Conservation (phyloP, 2,888 invertebrate species). For the Sylvicola cinctus region DNA sequence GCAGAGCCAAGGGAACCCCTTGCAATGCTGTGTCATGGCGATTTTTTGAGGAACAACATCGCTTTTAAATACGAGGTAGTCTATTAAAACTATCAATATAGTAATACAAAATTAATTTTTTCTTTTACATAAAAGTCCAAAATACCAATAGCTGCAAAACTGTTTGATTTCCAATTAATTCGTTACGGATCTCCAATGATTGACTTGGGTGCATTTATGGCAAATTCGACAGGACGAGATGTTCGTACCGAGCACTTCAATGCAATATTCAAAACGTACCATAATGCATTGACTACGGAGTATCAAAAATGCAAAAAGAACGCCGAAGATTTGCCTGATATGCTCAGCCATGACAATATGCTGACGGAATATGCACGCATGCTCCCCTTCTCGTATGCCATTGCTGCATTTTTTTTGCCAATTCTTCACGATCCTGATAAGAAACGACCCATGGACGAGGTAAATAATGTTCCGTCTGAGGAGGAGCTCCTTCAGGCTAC, state of each 20-base stretch:
- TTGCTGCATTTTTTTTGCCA: constrained; percentile 15
- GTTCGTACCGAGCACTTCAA: constrained; percentile 16
- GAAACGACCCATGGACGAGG: constrained; percentile 8
- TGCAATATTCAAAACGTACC: constrained; percentile 17
- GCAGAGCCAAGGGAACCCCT: constrained; percentile 18
- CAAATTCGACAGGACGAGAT: constrained; percentile 15
- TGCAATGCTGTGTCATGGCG: constrained; percentile 21
- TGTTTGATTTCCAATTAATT: constrained; percentile 24
- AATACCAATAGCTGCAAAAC: constrained; percentile 16
- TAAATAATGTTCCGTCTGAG: constrained; percentile 7
- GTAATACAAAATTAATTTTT: neutral
- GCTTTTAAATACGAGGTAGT: constrained; percentile 16
- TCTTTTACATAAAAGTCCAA: neutral
- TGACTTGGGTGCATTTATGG: constrained; percentile 17
- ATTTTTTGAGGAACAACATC: constrained; percentile 22
- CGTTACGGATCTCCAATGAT: constrained; percentile 21
- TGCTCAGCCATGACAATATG: constrained; percentile 13
- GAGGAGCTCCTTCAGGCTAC: constrained; percentile 10
- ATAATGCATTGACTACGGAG: constrained; percentile 11
- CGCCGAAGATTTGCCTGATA: constrained; percentile 11
- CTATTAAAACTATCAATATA: neutral
- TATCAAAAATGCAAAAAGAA: constrained; percentile 8
- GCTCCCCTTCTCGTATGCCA: constrained; percentile 14
- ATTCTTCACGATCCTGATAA: constrained; percentile 12
- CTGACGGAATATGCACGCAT: constrained; percentile 18